Evolutionary conservation across 2,888 invertebrate genomes (phyloP), one percentile per base, ranked within the genome.

Genomic region (Orchesella flavescens): DNA sequence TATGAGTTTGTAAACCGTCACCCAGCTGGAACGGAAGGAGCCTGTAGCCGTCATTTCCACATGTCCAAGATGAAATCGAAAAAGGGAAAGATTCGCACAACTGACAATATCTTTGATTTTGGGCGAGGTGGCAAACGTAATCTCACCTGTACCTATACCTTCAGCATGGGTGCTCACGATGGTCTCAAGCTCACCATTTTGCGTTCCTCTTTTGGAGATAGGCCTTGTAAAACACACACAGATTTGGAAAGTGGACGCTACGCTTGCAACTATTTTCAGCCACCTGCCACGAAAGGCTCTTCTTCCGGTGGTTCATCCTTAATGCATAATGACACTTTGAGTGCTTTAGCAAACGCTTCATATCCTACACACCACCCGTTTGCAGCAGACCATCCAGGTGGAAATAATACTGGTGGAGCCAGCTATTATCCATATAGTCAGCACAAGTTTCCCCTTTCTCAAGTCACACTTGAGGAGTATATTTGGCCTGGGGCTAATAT

Each of bases 1-100:
- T 96, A 96, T 90, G 96, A 96, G 90, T 96, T 96, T 89, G 96
- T 96, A 59, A 83, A 84, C 44, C 94, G 95, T 89, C 94, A 96
- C 91, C 93, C 94, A 0, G 94, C 94, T 0, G 94, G 93, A 91
- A 94, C 94, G 5, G 92, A 92, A 46, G 94, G 94, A 0, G 91
- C 92, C 3, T 96, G 96, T 89, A 94, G 94, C 24, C 92, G 96
- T 74, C 93, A 93, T 87, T 96, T 96, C 90, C 92, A 93, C 69
- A 94, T 94, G 85, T 91, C 84, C 87, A 83, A 88, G 86, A 1
- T 92, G 92, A 89, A 87, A 80, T 24, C 77, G 66, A 57, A 86
- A 19, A 61, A 86, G 21, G 92, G 92, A 0, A 91, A 91, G 1
- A 90, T 88, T 46, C 87, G 92, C 84, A 93, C 94, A 87, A 92